Evolutionary conservation across 2,113 vertebrate genomes (phyloP).

Genomic region (Strix aluco): DNA sequence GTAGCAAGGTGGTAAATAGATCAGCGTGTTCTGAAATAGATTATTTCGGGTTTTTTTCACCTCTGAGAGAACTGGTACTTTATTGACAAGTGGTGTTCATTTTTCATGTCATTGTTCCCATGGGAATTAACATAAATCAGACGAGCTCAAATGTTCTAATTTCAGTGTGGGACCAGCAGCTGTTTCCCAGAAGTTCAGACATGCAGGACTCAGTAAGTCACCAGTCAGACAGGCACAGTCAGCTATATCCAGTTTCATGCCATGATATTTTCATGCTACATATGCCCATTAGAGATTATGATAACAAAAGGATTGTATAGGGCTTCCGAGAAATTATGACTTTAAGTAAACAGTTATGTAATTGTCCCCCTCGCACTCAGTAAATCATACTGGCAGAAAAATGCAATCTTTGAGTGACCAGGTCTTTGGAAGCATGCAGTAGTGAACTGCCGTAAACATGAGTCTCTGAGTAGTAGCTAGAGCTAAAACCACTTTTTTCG

Average conservation of each 20-base stretch:
- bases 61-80: conserved; percentile 54
- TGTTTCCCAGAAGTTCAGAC: conserved; percentile 80
- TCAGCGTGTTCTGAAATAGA: conserved; percentile 44
- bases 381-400: conserved; percentile 65
- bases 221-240: conserved; percentile 69
- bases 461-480: not conserved
- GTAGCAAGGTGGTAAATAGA: conserved; percentile 39
- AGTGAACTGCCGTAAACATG: conserved; percentile 23
- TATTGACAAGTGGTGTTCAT: conserved; percentile 75
- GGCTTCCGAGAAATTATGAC: conserved; percentile 54
- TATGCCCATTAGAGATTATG: conserved; percentile 49
- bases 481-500: not conserved
- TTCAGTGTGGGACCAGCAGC: conserved; percentile 78
- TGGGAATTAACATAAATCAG: conserved; percentile 79
- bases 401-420: conserved; percentile 36
- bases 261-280: conserved; percentile 57
- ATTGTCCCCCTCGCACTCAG: conserved; percentile 56
- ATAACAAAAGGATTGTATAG: conserved; percentile 74
- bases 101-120: conserved; percentile 75
- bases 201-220: conserved; percentile 68
- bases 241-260: conserved; percentile 72
- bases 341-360: conserved; percentile 73
- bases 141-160: conserved; percentile 74
- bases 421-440: conserved; percentile 31
- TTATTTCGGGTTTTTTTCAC: not conserved